A percentile compares a stretch with the other conserved stretches of the same genome.
Evolutionary conservation across 2,888 invertebrate species (phyloP).

Genomic region (Latheticus oryzae): DNA sequence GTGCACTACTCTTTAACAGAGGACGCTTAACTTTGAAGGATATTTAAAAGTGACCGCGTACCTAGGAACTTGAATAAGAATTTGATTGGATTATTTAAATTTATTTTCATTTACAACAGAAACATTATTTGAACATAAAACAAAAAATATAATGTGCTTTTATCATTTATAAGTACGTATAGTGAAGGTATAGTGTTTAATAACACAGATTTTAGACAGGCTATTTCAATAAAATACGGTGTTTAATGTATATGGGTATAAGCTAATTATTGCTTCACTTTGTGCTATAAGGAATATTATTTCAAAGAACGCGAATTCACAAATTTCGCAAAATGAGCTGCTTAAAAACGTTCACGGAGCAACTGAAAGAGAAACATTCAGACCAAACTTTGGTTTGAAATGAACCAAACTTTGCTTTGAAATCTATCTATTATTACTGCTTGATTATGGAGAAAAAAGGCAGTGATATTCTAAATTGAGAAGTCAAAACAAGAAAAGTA

Average conservation of each 20-base stretch:
- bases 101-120: conserved; percentile 36
- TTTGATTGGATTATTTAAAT: conserved; percentile 19
- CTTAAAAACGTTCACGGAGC: conserved; percentile 16
- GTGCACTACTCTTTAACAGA: no score
- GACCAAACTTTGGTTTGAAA: no score
- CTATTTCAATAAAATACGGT: no score
- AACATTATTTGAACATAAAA: conserved; percentile 31
- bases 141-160: conserved; percentile 34
- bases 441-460: conserved; percentile 17
- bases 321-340: conserved; percentile 1
- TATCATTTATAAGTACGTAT: conserved; percentile 36
- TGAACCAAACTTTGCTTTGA: no score
- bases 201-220: conserved; percentile 17
- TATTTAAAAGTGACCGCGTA: no score
- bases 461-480: conserved; percentile 21
- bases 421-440: no score
- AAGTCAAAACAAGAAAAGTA: conserved; percentile 4
- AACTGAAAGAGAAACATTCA: conserved; percentile 6
- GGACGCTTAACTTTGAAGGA: no score
- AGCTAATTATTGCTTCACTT: conserved; percentile 26
- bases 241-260: no score
- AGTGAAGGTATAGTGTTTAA: conserved; percentile 31
- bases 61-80: no score
- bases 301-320: conserved; percentile 9
- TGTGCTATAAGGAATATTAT: conserved; percentile 13